Base-by-base conservation (phyloP, 2,113 vertebrate species). In the Peromyscus leucopus region DNA sequence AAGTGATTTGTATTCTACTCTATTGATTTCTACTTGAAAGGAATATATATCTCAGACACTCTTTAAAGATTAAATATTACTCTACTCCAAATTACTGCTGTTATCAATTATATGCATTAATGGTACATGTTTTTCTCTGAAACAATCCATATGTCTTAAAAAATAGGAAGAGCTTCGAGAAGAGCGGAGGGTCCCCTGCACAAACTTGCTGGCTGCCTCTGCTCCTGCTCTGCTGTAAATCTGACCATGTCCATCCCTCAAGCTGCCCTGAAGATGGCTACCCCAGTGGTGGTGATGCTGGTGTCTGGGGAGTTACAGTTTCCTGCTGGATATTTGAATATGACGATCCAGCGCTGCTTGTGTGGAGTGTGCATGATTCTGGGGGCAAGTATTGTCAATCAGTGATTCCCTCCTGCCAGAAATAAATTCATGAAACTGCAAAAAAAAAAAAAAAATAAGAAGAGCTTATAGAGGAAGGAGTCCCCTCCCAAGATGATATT, bases 361-460 rank as follows among this genome's bases (percentile, higher is more conserved):
- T 96, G 89, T 95, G 95, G 84, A 55, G 33, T 92, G 9, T 89
- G 97, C 97, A 97, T 97, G 67, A 98, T 97, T 98, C 95, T 96
- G 97, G 98, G 97, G 97, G 94, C 94, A 61, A 95, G 97, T 97
- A 91, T 97, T 98, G 97, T 98, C 96, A 93, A 95, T 97, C 98
- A 95, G 98, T 97, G 98, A 98, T 98, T 98, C 98, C 98, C 98
- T 98, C 98, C 98, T 98, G 98, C 98, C 98, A 98, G 97, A 98
- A 99, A 99, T 99, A 99, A 99, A 98, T 55, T 93, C 61, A 11
- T 98, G 97, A 98, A 98, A 97, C 97, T 90, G 93, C 96, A 26
- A n/a, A n/a, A n/a, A n/a, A n/a, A n/a, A n/a, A n/a, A n/a, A n/a
- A n/a, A n/a, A n/a, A n/a, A n/a, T n/a, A n/a, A n/a, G n/a, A n/a